phyloP scores from a whole-genome alignment of 1,140 invertebrate species.

The Tetramorium alpestre region DNA sequence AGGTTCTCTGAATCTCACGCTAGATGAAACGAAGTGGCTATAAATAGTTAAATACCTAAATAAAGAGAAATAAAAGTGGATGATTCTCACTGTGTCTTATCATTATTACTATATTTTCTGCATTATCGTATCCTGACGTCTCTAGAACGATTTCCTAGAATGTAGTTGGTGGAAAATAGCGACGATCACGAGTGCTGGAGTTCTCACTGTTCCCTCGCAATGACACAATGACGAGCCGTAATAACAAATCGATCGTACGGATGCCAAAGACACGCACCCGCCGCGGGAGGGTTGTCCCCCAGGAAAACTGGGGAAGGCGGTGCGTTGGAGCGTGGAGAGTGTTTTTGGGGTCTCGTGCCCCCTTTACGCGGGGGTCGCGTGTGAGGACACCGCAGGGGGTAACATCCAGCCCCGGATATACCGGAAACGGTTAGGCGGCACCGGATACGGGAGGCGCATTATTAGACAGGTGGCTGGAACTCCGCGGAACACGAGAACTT shows the following conservation, averaged over 20 bases:
- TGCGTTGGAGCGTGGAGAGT: slow-evolving; percentile 58
- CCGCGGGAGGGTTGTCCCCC: background rate
- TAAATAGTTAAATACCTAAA: background rate
- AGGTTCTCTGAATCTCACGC: background rate
- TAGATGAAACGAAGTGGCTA: background rate
- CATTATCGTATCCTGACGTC: background rate
- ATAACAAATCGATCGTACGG: slow-evolving; percentile 60
- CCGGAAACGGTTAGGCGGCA: slow-evolving; percentile 67
- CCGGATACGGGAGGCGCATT: slow-evolving; percentile 56
- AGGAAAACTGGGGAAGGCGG: slow-evolving; percentile 44
- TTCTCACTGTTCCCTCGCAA: slow-evolving; percentile 25
- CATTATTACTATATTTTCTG: background rate
- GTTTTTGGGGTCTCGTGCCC: slow-evolving; percentile 62
- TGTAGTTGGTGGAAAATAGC: background rate
- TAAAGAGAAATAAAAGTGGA: background rate
- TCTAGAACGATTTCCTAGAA: background rate
- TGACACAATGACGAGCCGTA: slow-evolving; percentile 27
- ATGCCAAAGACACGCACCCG: background rate
- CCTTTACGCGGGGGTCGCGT: slow-evolving; percentile 25
- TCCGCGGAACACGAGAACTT: background rate
- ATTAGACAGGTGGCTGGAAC: slow-evolving; percentile 69
- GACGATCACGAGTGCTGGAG: background rate
- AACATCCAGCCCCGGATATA: slow-evolving; percentile 58
- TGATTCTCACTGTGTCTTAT: background rate
- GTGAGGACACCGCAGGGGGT: slow-evolving; percentile 68